A percentile compares a stretch with the other conserved stretches of the same genome.
Evolutionary conservation across 1,140 invertebrate genomes (phyloP).

Genomic region (Pseudomyrmex pallidus): DNA sequence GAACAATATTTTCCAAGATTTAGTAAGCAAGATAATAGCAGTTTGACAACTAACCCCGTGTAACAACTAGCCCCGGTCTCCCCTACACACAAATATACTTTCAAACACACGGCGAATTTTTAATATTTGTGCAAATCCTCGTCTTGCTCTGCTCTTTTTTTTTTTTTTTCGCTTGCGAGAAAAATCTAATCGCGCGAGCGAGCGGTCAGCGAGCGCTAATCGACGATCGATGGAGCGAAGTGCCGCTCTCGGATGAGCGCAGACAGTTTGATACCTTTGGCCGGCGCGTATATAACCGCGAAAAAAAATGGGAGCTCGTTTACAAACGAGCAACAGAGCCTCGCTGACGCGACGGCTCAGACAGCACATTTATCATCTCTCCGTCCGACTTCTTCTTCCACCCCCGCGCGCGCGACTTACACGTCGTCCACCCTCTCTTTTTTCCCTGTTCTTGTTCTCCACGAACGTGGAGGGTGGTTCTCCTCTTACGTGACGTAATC

Average conservation of each 20-base stretch:
- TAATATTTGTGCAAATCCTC: no score
- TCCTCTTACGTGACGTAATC: conserved; percentile 59
- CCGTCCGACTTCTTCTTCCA: conserved; percentile 70
- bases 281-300: conserved; percentile 51
- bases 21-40: no score
- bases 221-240: conserved; percentile 48
- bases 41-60: no score
- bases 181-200: background rate
- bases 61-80: no score
- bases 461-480: conserved; percentile 5
- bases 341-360: conserved; percentile 72
- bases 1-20: no score
- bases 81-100: no score
- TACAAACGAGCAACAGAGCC: conserved; percentile 80
- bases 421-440: conserved; percentile 4
- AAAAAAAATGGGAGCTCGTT: conserved; percentile 74
- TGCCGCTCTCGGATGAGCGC: conserved; percentile 27
- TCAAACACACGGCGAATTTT: no score
- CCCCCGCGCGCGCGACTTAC: conserved; percentile 15
- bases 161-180: no score
- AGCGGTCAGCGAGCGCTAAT: conserved; percentile 13
- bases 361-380: conserved; percentile 75
- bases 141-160: no score
- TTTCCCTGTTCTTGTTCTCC: conserved; percentile 17
- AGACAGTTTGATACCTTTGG: conserved; percentile 59